A percentile compares a stretch with the other conserved stretches of the same genome.
These are phyloP conservation scores for Pseudochaenichthys georgianus DNA, from an alignment of 2,797 vertebrate species.

Conservation along the genomic window DNA sequence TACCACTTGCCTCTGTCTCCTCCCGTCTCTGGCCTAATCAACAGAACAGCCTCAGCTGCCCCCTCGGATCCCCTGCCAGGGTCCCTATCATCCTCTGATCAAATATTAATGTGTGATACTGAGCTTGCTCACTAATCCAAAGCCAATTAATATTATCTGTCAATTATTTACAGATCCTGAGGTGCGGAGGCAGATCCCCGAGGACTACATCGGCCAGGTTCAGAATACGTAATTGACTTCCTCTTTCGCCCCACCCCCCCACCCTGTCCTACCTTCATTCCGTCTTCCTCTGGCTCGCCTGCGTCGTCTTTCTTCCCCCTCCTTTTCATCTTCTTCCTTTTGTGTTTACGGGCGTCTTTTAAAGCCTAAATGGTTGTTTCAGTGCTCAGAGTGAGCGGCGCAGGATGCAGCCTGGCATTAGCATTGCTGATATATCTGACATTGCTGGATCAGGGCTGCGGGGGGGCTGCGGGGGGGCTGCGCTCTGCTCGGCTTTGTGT, in stretches of 20 bases:
- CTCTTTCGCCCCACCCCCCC: slow-evolving; percentile 69
- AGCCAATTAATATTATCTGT: slow-evolving; percentile 99
- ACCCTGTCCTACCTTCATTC: slow-evolving; percentile 57
- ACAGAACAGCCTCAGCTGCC: slow-evolving; percentile 96
- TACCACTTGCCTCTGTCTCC: slow-evolving; percentile 73
- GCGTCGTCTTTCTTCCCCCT: slow-evolving; percentile 61
- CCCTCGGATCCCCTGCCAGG: slow-evolving; percentile 97
- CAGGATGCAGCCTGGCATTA: slow-evolving; percentile 74
- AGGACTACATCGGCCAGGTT: slow-evolving; percentile 99
- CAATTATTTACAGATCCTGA: slow-evolving; percentile 99
- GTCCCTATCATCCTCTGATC: slow-evolving; percentile 99
- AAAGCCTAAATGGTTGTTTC: slow-evolving; percentile 83
- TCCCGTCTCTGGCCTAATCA: slow-evolving; percentile 94
- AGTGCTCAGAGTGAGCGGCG: slow-evolving; percentile 50
- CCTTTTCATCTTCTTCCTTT: slow-evolving; percentile 75
- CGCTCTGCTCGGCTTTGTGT: slow-evolving; percentile 73
- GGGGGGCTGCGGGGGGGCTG: background rate
- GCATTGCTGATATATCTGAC: slow-evolving; percentile 79
- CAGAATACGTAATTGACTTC: slow-evolving; percentile 99
- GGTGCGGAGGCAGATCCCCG: slow-evolving; percentile 97
- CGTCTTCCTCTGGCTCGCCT: slow-evolving; percentile 65
- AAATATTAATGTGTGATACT: slow-evolving; percentile 99
- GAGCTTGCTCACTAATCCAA: slow-evolving; percentile 99
- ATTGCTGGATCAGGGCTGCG: slow-evolving; percentile 43
- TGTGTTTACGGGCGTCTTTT: slow-evolving; percentile 83